Conservation (phyloP, 2,888 invertebrate genomes). For the Biston stratarius region DNA sequence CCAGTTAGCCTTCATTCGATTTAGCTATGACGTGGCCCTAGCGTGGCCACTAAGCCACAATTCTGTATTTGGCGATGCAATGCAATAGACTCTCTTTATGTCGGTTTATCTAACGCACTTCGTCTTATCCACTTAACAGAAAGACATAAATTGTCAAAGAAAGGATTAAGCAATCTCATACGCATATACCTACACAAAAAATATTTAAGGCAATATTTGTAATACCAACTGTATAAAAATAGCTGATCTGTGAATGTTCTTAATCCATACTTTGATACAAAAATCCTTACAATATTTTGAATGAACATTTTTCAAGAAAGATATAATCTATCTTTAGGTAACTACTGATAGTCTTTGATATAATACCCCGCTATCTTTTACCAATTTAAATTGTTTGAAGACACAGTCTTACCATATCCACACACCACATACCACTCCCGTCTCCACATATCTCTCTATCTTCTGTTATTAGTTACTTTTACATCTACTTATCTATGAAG, state of each 20-base stretch:
- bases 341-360: too few species aligned
- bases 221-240: slow-evolving; percentile 17
- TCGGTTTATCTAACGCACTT: slow-evolving; percentile 64
- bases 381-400: too few species aligned
- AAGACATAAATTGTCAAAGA: slow-evolving; percentile 57
- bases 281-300: background rate
- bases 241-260: slow-evolving; percentile 19
- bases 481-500: too few species aligned
- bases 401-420: too few species aligned
- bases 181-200: slow-evolving; percentile 26
- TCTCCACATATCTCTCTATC: too few species aligned
- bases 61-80: slow-evolving; percentile 74
- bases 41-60: slow-evolving; percentile 63
- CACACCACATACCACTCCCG: too few species aligned
- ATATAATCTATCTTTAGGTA: too few species aligned
- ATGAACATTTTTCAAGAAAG: background rate
- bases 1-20: slow-evolving; percentile 80
- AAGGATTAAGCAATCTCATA: slow-evolving; percentile 43
- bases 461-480: too few species aligned
- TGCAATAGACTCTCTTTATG: slow-evolving; percentile 72
- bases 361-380: too few species aligned
- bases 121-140: slow-evolving; percentile 63
- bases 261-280: background rate
- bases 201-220: slow-evolving; percentile 8
- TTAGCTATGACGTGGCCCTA: slow-evolving; percentile 76